These are phyloP conservation scores for Drosophila sulfurigaster DNA, from an alignment of 1,140 invertebrate species.

Conservation along the genomic window DNA sequence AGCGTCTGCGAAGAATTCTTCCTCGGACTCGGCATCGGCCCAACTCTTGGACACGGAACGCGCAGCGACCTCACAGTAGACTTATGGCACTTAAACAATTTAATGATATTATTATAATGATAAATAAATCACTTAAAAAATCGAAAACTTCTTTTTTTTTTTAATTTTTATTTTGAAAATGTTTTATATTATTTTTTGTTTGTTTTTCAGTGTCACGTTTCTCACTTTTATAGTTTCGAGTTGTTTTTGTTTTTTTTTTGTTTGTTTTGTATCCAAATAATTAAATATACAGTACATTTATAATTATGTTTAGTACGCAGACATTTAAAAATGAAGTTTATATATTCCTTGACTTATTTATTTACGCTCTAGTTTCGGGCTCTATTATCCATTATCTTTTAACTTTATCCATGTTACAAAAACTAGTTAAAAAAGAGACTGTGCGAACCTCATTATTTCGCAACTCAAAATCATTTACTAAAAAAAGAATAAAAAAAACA, in stretches of 20 bases:
- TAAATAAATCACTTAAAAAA: constrained; percentile 5
- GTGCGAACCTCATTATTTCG: constrained; percentile 51
- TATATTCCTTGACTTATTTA: constrained; percentile 54
- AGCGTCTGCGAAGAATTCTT: not conserved
- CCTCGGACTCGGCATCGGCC: constrained; percentile 50
- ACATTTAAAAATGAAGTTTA: constrained; percentile 72
- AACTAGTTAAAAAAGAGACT: constrained; percentile 75
- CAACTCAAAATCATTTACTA: constrained; percentile 77
- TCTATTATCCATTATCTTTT: constrained; percentile 52
- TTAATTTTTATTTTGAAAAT: constrained; percentile 54
- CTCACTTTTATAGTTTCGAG: constrained; percentile 33
- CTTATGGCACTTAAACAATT: not conserved
- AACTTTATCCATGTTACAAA: constrained; percentile 49
- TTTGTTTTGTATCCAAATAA: constrained; percentile 75
- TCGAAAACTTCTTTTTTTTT: constrained; percentile 14
- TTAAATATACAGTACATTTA: constrained; percentile 82
- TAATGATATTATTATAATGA: not conserved
- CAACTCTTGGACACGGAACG: constrained; percentile 65
- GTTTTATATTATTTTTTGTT: constrained; percentile 21
- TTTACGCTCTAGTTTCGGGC: constrained; percentile 76
- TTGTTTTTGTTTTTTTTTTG: constrained; percentile 5
- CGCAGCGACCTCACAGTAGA: constrained; percentile 56
- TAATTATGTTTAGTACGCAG: constrained; percentile 80
- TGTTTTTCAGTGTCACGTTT: constrained; percentile 46
- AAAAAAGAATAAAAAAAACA: constrained; percentile 52